Conservation (phyloP, 1,140 invertebrate genomes). For the Forficula auricularia region DNA sequence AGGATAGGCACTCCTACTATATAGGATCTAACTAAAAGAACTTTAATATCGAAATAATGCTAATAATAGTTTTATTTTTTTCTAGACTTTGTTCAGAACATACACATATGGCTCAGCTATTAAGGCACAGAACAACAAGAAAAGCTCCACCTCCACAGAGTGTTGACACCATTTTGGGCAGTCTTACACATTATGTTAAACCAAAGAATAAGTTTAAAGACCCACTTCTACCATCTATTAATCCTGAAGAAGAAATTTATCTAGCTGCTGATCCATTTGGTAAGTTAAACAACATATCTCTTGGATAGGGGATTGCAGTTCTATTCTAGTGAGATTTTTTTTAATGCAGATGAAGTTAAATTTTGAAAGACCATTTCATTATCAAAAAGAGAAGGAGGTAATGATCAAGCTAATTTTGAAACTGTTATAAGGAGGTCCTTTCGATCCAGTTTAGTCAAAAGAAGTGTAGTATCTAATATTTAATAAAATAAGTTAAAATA, state of each 20-base stretch:
- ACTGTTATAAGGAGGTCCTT: no score
- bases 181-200: constrained; percentile 35
- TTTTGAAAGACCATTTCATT: no score
- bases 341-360: constrained; percentile 1
- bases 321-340: constrained; percentile 33
- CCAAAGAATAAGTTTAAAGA: constrained; percentile 14
- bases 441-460: no score
- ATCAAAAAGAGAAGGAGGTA: no score
- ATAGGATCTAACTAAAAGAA: no score
- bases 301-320: constrained; percentile 20
- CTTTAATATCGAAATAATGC: no score
- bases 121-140: constrained; percentile 33
- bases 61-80: constrained; percentile 13
- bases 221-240: no score
- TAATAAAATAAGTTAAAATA: no score
- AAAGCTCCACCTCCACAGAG: constrained; percentile 37
- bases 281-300: constrained; percentile 19
- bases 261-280: constrained; percentile 17
- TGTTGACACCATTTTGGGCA: constrained; percentile 36
- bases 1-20: no score
- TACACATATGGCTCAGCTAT: constrained; percentile 36
- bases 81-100: constrained; percentile 46
- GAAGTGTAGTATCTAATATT: no score
- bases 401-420: no score
- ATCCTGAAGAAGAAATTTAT: constrained; percentile 13